Evolutionary conservation across 2,888 invertebrate genomes (phyloP).

Genomic region (Yponomeuta evonymella): DNA sequence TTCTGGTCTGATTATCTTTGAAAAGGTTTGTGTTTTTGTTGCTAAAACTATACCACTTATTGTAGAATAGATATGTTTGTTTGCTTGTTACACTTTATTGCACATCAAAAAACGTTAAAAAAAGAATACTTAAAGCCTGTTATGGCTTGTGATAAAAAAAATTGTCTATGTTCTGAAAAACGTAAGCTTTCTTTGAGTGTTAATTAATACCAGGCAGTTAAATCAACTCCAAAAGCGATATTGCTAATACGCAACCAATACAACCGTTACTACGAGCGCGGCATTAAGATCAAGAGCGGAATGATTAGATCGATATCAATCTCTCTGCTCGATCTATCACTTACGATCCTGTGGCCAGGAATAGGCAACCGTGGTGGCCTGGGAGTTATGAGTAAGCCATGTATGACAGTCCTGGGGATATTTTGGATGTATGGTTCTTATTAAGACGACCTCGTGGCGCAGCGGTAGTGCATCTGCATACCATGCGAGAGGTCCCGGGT

Average conservation of each 20-base stretch:
- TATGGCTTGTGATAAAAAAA: too few species aligned
- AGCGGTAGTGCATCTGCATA: too few species aligned
- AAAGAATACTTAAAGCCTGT: too few species aligned
- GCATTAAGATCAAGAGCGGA: slow-evolving; percentile 14
- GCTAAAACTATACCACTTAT: too few species aligned
- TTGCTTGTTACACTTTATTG: too few species aligned
- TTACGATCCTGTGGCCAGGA: neutral
- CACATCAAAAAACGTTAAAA: too few species aligned
- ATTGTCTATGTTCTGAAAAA: too few species aligned
- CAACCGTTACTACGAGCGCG: slow-evolving; percentile 15
- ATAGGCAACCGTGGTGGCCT: neutral
- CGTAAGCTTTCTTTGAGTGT: neutral
- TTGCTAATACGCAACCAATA: slow-evolving; percentile 6
- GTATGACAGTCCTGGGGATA: neutral
- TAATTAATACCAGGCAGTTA: neutral
- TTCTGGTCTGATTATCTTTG: too few species aligned
- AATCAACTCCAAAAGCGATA: neutral
- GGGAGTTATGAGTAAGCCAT: neutral
- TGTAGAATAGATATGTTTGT: too few species aligned
- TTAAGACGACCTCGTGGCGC: too few species aligned
- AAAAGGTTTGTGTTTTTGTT: too few species aligned
- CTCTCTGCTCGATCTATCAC: slow-evolving; percentile 14
- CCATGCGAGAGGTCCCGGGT: too few species aligned
- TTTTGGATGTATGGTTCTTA: neutral
- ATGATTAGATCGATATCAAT: slow-evolving; percentile 15